phyloP scores from a whole-genome alignment of 2,113 vertebrate species.

The Semicossyphus pulcher region DNA sequence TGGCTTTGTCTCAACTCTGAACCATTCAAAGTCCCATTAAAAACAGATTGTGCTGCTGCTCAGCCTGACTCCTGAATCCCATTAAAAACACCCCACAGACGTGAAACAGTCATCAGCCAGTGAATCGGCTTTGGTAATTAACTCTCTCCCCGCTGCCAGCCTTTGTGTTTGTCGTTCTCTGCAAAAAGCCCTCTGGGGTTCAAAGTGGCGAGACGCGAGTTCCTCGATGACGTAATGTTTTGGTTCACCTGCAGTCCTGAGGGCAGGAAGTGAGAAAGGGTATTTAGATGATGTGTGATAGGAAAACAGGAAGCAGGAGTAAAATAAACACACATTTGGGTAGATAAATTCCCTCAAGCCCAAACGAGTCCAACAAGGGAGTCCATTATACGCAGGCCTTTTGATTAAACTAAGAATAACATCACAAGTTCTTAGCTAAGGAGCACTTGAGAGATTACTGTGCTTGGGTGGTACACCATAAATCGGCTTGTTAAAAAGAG shows the following conservation, averaged over 20 bases:
- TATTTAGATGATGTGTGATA: constrained; percentile 71
- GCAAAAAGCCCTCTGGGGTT: constrained; percentile 53
- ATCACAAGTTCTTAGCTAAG: constrained; percentile 41
- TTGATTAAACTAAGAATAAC: constrained; percentile 66
- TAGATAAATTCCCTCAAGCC: constrained; percentile 52
- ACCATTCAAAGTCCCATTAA: constrained; percentile 67
- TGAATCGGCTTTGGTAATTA: constrained; percentile 75
- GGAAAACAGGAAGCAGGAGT: constrained; percentile 77
- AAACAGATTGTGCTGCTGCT: constrained; percentile 70
- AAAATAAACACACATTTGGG: constrained; percentile 67
- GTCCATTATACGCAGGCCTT: constrained; percentile 46
- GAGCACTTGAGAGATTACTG: constrained; percentile 32
- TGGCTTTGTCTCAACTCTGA: constrained; percentile 54
- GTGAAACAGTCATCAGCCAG: constrained; percentile 74
- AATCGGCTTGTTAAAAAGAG: constrained; percentile 41
- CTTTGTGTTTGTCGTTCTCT: constrained; percentile 69
- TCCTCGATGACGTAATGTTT: constrained; percentile 75
- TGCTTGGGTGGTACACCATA: constrained; percentile 24
- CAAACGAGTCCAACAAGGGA: constrained; percentile 54
- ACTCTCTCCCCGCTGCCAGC: constrained; percentile 70
- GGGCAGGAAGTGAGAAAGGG: constrained; percentile 76
- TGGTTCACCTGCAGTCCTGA: constrained; percentile 77
- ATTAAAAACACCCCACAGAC: constrained; percentile 75
- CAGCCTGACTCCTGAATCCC: constrained; percentile 67
- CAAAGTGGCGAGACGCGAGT: constrained; percentile 57